These are phyloP conservation scores for Columba livia DNA, from an alignment of 2,113 vertebrate genomes.

Conservation along the genomic window DNA sequence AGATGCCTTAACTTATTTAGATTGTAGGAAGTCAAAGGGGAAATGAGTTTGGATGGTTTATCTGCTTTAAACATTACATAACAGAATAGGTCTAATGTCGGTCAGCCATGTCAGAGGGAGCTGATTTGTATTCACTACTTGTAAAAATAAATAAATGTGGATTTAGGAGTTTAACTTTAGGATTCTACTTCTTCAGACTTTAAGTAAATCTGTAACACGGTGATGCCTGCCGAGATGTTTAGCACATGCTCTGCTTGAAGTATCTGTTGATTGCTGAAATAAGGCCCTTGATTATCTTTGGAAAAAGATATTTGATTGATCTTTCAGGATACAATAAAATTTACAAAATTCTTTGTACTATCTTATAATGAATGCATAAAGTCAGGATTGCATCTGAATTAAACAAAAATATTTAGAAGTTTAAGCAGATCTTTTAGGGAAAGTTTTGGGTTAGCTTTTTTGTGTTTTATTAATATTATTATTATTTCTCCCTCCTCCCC, in stretches of 20 bases:
- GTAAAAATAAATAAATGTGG: neutral
- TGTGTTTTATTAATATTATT: neutral
- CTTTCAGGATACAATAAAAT: neutral
- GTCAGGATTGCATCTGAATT: neutral
- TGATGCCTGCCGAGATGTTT: neutral
- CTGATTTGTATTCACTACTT: neutral
- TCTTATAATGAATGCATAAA: neutral
- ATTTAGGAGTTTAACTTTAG: neutral
- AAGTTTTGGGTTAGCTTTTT: neutral
- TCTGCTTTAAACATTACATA: neutral
- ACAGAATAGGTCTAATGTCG: neutral
- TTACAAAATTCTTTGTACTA: neutral
- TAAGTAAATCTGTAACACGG: neutral
- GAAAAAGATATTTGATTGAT: neutral
- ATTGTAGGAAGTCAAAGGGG: neutral
- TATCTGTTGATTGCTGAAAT: neutral
- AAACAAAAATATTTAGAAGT: neutral
- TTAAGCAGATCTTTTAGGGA: neutral
- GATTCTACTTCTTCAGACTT: neutral
- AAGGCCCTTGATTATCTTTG: neutral
- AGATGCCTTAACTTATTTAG: neutral
- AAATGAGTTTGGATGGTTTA: constrained; percentile 24
- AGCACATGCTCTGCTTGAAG: neutral
- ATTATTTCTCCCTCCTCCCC: neutral
- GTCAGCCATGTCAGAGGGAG: neutral